Percentiles rank a stretch among this genome's conserved stretches.
phyloP scores from a whole-genome alignment of 2,888 invertebrate species.

The Stramonita haemastoma region DNA sequence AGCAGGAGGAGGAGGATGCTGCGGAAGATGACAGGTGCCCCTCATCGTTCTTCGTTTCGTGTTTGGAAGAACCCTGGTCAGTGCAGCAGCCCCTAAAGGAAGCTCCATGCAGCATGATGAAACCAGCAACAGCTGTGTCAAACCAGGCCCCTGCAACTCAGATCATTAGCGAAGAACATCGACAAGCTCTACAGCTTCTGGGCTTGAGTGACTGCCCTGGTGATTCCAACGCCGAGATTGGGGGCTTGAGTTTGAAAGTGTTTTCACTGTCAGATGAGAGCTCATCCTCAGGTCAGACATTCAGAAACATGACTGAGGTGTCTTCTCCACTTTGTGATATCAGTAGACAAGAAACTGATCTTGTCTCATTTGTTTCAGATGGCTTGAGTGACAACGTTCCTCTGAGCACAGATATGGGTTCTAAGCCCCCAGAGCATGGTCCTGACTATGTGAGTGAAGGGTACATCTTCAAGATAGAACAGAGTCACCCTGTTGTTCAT shows the following conservation, averaged over 20 bases:
- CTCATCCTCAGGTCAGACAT: not conserved
- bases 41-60: no score
- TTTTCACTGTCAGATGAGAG: not conserved
- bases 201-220: not conserved
- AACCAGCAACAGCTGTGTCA: not conserved
- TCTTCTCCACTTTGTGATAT: not conserved
- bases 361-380: slow-evolving; percentile 21
- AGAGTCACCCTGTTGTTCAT: not conserved
- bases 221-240: not conserved
- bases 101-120: not conserved
- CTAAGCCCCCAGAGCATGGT: not conserved
- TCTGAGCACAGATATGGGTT: not conserved
- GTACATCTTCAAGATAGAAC: not conserved
- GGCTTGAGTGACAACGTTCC: not conserved
- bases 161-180: slow-evolving; percentile 19
- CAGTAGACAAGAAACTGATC: not conserved
- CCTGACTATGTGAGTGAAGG: not conserved
- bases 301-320: not conserved
- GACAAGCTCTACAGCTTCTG: not conserved
- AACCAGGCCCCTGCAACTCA: not conserved
- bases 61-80: no score
- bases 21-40: no score
- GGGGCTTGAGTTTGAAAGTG: not conserved
- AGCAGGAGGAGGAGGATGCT: no score
- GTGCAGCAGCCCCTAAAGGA: not conserved